Percentiles rank a stretch among this genome's conserved stretches.
These are phyloP conservation scores for Nephrocerus scutellatus DNA, from an alignment of 2,888 invertebrate species.

Conservation along the genomic window DNA sequence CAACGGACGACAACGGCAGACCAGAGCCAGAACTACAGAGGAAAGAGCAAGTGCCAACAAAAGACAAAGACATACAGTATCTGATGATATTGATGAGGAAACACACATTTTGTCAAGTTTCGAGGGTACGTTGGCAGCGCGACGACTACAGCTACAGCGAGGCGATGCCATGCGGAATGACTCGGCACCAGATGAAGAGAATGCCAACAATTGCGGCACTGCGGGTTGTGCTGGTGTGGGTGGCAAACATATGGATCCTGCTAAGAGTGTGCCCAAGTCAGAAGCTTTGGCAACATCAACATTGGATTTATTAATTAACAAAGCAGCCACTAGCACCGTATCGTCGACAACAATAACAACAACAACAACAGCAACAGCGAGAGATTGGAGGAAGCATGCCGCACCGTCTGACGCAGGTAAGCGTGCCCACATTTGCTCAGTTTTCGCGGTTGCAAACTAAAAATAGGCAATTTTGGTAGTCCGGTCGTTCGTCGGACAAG, in stretches of 20 bases:
- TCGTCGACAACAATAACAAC: conserved; percentile 5
- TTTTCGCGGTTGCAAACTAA: not conserved
- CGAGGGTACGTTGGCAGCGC: conserved; percentile 36
- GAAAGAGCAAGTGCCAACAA: too few relatives aligned
- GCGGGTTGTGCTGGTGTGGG: conserved; percentile 3
- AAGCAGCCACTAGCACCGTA: too few relatives aligned
- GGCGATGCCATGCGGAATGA: conserved; percentile 44
- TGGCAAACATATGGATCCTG: conserved; percentile 22
- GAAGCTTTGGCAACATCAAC: too few relatives aligned
- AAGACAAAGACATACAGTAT: not conserved
- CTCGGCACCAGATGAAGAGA: conserved; percentile 42
- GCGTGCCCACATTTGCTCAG: not conserved
- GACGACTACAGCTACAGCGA: conserved; percentile 40
- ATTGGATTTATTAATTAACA: too few relatives aligned
- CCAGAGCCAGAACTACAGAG: conserved; percentile 1
- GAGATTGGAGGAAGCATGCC: conserved; percentile 13
- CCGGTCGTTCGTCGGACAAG: not conserved
- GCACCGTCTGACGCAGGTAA: conserved; percentile 23
- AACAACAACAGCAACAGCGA: not conserved
- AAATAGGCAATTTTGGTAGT: conserved; percentile 4
- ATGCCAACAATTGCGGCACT: conserved; percentile 17
- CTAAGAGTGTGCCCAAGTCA: too few relatives aligned
- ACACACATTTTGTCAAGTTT: conserved; percentile 17
- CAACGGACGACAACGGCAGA: conserved; percentile 13
- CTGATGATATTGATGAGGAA: conserved; percentile 7